Base-by-base conservation (phyloP, 2,888 invertebrate species). In the Lochmaea crataegi region DNA sequence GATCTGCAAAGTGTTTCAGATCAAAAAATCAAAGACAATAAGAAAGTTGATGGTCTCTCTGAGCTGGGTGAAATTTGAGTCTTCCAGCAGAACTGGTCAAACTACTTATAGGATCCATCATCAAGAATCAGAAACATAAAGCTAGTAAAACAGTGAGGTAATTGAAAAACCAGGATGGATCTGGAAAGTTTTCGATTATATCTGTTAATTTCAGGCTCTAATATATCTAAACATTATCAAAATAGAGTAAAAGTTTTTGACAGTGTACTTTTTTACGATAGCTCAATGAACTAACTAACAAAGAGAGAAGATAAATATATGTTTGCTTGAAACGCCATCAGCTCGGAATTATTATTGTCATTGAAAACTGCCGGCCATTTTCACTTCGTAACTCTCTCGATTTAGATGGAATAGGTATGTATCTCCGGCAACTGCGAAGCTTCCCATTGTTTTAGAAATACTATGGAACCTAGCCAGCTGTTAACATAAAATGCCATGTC, bases 321-420 rank as follows among this genome's bases (percentile, higher is more conserved):
- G 60, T 58, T 32, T 60, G 60, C 22, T 22, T 32, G 60, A 32
- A 32, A 60, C 60, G 60, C 10, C 60, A 32, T 60, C 32, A 32
- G 60, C n/a, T 60, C n/a, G 60, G 26, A 60, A 63, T 69, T 69
- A 63, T 69, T 69, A 63, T 69, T 63, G 26, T 61, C 42, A 38
- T n/a, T 63, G 53, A 63, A 69, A 51, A 32, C 53, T 69, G 61
- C 53, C 51, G 69, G 53, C 63, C 69, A 63, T 69, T 69, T 63
- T 63, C 63, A 61, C 69, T 61, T 63, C 57, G 69, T 56, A 69
- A 69, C 45, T 69, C 61, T 68, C 61, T 68, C 68, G 61, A 68
- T 68, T 61, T 68, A 51, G 51, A 61, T 68, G 61, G 61, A 60
- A 61, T 61, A 68, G 60, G 68, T 68, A 60, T 48, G 61, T 61